Base-by-base conservation (phyloP, 2,888 invertebrate genomes). In the Clostera curtula region DNA sequence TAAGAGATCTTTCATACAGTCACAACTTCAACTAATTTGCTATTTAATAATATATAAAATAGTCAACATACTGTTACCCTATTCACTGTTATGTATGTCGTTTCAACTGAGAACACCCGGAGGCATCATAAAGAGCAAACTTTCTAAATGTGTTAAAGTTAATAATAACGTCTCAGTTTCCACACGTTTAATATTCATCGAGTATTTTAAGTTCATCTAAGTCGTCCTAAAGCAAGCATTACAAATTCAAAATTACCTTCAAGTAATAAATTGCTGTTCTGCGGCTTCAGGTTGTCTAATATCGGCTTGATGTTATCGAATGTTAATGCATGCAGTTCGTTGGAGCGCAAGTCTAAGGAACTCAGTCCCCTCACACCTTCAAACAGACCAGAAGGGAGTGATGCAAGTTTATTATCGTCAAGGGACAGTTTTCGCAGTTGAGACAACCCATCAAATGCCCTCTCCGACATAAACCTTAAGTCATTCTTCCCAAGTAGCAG, bases 301-400 rank as follows among this genome's bases (percentile, higher is more conserved):
- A 93, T 89, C 35, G 93, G 93, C 63, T 89, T 88, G 53, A 92
- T 86, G 59, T 92, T 92, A 62, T 90, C 90, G 67, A 87, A 89
- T 53, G 91, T 90, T 67, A 95, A 83, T 28, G 91, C 91, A 67
- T 90, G 90, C 56, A 95, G 86, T 49, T 87, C 85, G 70, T 95
- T 95, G 41, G 89, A 88, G 60, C 92, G 88, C 43, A 95, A 82
- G 73, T 94, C 93, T 55, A 95, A 83, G 46, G 90, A 89, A 53
- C 87, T 87, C 12, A 94, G 85, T 2, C 88, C 88, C 17, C 90
- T 86, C 7, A 92, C 89, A n/a, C 90, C 91, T 38, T 88, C 87
- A 39, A 95, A 88, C 36, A 93, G 80, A 18, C 90, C 90, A 18
- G 89, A 86, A 35, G 91, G 90, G 39, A 95, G 86, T 21, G 86